A percentile compares a stretch with the other conserved stretches of the same genome.
Conservation (phyloP, 2,797 vertebrate species). For the Mormyrus proboscirostris region DNA sequence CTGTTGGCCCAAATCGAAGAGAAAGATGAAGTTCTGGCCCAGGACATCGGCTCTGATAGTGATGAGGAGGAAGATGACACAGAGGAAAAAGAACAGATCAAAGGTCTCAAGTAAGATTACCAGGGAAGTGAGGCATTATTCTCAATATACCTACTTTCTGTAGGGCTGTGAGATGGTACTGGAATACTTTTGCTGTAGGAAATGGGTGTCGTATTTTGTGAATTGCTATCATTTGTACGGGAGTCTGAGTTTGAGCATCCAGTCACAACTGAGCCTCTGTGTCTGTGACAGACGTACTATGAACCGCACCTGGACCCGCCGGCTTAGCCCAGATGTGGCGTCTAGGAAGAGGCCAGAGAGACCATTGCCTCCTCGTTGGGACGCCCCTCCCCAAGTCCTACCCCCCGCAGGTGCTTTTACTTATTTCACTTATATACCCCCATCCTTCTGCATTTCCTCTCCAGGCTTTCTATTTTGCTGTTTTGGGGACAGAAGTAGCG, state of each 20-base stretch:
- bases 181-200: background rate
- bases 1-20: slow-evolving; percentile 72
- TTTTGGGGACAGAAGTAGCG: background rate
- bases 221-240: background rate
- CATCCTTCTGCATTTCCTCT: background rate
- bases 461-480: background rate
- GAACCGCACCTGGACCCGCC: slow-evolving; percentile 67
- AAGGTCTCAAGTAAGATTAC: slow-evolving; percentile 57
- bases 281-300: slow-evolving; percentile 49
- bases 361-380: background rate
- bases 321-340: slow-evolving; percentile 20
- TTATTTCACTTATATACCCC: background rate
- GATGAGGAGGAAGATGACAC: slow-evolving; percentile 51
- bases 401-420: slow-evolving; percentile 35
- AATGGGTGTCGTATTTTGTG: background rate
- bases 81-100: slow-evolving; percentile 39
- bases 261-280: background rate
- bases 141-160: background rate
- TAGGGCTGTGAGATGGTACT: background rate
- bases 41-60: slow-evolving; percentile 51
- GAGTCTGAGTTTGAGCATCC: background rate
- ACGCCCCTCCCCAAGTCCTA: slow-evolving; percentile 17
- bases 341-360: background rate
- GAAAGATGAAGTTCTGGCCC: slow-evolving; percentile 70
- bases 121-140: background rate